Evolutionary conservation across 2,113 vertebrate species (phyloP).

Genomic region (Etheostoma cragini): DNA sequence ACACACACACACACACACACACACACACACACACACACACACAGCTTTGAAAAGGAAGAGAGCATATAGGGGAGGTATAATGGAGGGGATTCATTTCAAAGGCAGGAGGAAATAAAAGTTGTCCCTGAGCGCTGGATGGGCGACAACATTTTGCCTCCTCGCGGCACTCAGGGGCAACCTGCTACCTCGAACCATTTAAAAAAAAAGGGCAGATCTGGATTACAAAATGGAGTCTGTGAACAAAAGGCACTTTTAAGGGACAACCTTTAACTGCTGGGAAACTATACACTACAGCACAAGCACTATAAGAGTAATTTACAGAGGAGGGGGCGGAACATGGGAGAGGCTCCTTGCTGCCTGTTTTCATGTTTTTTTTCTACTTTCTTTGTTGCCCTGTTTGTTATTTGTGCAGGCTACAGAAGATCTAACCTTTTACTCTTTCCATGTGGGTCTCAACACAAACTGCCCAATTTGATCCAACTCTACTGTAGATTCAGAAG

Average conservation of each 20-base stretch:
- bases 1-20: too few relatives aligned
- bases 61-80: constrained; percentile 74
- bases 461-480: constrained; percentile 27
- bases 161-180: constrained; percentile 64
- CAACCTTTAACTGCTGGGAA: constrained; percentile 88
- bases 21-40: too few relatives aligned
- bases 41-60: constrained; percentile 82
- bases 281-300: constrained; percentile 86
- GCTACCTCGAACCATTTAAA: constrained; percentile 58
- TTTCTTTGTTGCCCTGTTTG: constrained; percentile 19
- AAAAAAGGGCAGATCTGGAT: constrained; percentile 75
- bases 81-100: constrained; percentile 73
- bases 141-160: constrained; percentile 38
- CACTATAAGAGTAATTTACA: constrained; percentile 85
- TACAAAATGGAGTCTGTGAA: constrained; percentile 87
- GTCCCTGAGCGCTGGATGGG: constrained; percentile 45
- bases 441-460: constrained; percentile 48
- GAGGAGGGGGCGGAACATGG: constrained; percentile 63
- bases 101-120: constrained; percentile 45
- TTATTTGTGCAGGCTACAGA: constrained; percentile 33
- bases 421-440: constrained; percentile 19
- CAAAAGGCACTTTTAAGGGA: constrained; percentile 90
- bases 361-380: constrained; percentile 56
- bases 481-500: constrained; percentile 31
- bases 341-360: constrained; percentile 73